These are phyloP conservation scores for Teinopalpus imperialis DNA, from an alignment of 2,888 invertebrate genomes.

Conservation along the genomic window DNA sequence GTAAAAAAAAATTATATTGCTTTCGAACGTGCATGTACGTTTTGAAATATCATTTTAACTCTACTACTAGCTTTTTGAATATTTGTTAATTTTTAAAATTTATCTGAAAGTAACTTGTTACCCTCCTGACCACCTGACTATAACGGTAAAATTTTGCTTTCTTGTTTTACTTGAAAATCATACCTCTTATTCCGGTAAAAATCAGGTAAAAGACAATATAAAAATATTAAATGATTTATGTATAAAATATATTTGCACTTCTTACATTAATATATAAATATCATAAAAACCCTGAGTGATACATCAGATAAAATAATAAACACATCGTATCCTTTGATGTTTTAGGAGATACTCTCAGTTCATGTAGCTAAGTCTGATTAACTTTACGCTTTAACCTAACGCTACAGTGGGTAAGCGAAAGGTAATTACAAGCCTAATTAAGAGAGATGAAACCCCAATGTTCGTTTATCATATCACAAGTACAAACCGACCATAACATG, in stretches of 20 bases:
- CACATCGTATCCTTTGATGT: background rate
- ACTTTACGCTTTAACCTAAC: conserved; percentile 4
- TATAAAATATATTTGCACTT: too few relatives aligned
- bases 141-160: too few relatives aligned
- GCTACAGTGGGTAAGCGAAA: conserved; percentile 11
- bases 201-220: too few relatives aligned
- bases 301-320: too few relatives aligned
- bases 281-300: too few relatives aligned
- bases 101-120: background rate
- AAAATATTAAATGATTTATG: too few relatives aligned
- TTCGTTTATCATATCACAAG: conserved; percentile 2
- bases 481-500: background rate
- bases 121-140: too few relatives aligned
- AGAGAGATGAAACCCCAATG: conserved; percentile 4
- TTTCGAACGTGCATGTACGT: conserved; percentile 9
- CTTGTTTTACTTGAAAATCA: too few relatives aligned
- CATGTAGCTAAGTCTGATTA: conserved; percentile 5
- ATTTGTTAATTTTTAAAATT: background rate
- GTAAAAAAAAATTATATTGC: conserved; percentile 13
- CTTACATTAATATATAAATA: too few relatives aligned
- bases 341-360: background rate
- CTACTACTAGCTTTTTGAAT: background rate
- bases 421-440: conserved; percentile 18
- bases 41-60: conserved; percentile 4
- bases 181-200: too few relatives aligned